Evolutionary conservation across 2,888 invertebrate species (phyloP), one percentile per base, ranked within the genome.

Genomic region (Auanema sp.): DNA sequence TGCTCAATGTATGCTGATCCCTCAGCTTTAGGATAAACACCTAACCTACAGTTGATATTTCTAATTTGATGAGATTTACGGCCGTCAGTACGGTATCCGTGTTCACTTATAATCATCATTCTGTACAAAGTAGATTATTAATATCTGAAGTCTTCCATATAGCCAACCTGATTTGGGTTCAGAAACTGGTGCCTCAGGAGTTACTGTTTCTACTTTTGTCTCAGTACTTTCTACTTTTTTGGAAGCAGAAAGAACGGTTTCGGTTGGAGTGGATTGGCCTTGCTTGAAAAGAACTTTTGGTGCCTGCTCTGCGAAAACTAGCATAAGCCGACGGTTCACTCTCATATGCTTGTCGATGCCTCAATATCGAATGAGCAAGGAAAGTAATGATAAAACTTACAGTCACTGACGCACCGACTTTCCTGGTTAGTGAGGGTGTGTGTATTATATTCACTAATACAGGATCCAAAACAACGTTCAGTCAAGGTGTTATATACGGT

Each of bases 1-100:
- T 83, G 83, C 43, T 83, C 83, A 47, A 80, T 64, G 57, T 81
- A 84, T 11, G 80, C 78, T 6, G 82, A 81, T 0, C 84, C 84
- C 65, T 84, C 84, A 1, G 84, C 83, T 14, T 80, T 73, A 33
- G 68, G 60, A 52, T 77, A 79, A 21, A 77, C 67, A 42, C 81
- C 80, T 52, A 82, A 65, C 25, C 71, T 68, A 60, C 73, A 79
- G 52, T 69, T 67, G 24, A 80, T 76, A 41, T 76, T 78, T 6
- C 83, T 75, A 64, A 82, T 76, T 65, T 83, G 79, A n/a, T 73
- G 55, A 8, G 79, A 64, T 47, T 70, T 70, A 12, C 83, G 69
- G n/a, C 83, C 83, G 68, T 83, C 83, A 40, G 55, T 56, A 18
- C 83, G 83, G 64, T 66, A 78, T 10, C 79, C 79, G 41, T 75